A percentile compares a stretch with the other conserved stretches of the same genome.
Conservation (phyloP, 2,797 vertebrate species). For the Peromyscus nudipes region DNA sequence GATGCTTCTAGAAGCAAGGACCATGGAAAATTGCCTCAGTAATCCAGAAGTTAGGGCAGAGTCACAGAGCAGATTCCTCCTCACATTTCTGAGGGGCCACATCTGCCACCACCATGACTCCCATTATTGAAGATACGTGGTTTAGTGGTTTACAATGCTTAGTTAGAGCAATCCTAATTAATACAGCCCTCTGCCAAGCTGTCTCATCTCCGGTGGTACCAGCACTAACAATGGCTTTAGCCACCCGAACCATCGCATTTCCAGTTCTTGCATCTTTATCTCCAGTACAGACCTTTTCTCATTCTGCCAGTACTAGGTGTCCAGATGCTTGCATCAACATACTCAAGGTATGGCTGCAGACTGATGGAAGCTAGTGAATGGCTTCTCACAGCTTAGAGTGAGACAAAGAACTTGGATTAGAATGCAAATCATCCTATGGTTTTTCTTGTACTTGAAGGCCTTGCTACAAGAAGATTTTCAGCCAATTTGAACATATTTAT, state of each 20-base stretch:
- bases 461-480: not conserved
- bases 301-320: not conserved
- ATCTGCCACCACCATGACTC: no score
- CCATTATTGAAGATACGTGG: not conserved
- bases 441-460: not conserved
- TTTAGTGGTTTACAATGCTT: not conserved
- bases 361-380: not conserved
- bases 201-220: not conserved
- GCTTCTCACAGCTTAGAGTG: not conserved
- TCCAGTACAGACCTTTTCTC: not conserved
- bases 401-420: not conserved
- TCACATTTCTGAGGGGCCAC: not conserved
- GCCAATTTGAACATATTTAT: not conserved
- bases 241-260: not conserved
- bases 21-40: not conserved
- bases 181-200: not conserved
- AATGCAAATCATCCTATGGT: not conserved
- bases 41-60: not conserved
- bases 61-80: not conserved
- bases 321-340: not conserved
- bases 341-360: not conserved
- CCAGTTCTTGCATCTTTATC: not conserved
- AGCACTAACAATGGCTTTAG: not conserved
- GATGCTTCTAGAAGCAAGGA: not conserved
- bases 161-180: not conserved